Conservation (phyloP, 2,113 vertebrate species). For the Ranitomeya variabilis region DNA sequence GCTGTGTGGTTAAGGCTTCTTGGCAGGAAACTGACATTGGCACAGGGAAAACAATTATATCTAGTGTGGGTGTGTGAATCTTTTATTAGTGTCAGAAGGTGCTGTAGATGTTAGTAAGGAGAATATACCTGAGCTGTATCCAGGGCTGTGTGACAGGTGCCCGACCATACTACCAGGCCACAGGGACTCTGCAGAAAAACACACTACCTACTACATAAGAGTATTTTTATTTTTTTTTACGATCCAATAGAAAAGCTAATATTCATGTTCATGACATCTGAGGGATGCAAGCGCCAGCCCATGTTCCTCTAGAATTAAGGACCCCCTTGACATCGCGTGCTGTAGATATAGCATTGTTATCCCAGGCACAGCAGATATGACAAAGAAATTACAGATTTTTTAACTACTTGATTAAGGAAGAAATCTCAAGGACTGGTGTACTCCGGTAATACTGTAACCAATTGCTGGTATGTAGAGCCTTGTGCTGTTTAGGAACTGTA, state of each 20-base stretch:
- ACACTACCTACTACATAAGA: no score
- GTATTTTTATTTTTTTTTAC: no score
- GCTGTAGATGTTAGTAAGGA: not conserved
- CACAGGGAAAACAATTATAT: constrained; percentile 14
- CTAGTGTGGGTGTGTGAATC: not conserved
- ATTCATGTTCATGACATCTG: not conserved
- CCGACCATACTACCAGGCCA: no score
- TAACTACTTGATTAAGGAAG: not conserved
- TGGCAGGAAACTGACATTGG: not conserved
- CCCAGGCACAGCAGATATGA: not conserved
- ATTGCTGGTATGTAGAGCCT: not conserved
- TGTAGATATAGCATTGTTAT: no score
- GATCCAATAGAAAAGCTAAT: no score
- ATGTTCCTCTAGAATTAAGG: no score
- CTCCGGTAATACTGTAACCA: no score
- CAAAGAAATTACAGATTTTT: not conserved
- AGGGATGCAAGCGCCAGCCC: not conserved
- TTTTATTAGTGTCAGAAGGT: not conserved
- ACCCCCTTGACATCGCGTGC: no score
- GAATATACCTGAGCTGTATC: not conserved
- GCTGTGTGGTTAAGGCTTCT: not conserved
- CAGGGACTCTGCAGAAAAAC: no score
- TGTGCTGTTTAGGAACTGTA: not conserved
- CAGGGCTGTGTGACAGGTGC: no score
- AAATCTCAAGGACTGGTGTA: not conserved